phyloP scores from a whole-genome alignment of 2,113 vertebrate species.

The Ranitomeya variabilis region DNA sequence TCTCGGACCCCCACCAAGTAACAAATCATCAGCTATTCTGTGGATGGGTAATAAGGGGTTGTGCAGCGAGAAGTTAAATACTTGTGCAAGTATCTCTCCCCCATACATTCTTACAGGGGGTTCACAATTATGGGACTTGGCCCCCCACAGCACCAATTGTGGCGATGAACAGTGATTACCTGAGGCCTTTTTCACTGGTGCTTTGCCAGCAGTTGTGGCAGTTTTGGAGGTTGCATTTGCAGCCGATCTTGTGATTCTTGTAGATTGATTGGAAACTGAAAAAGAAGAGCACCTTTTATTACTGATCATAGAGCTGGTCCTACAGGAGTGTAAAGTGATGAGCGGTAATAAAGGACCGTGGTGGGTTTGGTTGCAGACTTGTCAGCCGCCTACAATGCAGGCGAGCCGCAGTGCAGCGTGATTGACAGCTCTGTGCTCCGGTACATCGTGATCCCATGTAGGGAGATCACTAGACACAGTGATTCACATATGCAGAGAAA shows the following conservation, averaged over 20 bases:
- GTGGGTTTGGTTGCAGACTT: background rate
- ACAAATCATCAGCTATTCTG: no score
- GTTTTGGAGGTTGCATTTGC: background rate
- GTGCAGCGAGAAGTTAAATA: no score
- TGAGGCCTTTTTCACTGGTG: background rate
- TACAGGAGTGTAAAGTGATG: background rate
- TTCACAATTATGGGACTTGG: no score
- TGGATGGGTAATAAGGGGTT: no score
- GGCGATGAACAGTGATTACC: conserved; percentile 45
- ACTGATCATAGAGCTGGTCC: background rate
- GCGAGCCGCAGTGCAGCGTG: background rate
- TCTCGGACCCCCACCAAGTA: no score
- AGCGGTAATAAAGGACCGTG: background rate
- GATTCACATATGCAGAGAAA: background rate
- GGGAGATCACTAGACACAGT: background rate
- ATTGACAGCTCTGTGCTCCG: background rate
- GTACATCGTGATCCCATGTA: background rate
- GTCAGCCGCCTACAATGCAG: background rate
- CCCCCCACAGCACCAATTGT: no score
- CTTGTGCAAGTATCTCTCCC: no score
- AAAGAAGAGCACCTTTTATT: background rate
- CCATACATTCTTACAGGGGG: no score
- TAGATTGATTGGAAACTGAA: conserved; percentile 3
- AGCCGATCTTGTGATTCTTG: conserved; percentile 69
- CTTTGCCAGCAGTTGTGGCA: conserved; percentile 54